phyloP scores from a whole-genome alignment of 2,888 invertebrate genomes.

The Sphecodes monilicornis region DNA sequence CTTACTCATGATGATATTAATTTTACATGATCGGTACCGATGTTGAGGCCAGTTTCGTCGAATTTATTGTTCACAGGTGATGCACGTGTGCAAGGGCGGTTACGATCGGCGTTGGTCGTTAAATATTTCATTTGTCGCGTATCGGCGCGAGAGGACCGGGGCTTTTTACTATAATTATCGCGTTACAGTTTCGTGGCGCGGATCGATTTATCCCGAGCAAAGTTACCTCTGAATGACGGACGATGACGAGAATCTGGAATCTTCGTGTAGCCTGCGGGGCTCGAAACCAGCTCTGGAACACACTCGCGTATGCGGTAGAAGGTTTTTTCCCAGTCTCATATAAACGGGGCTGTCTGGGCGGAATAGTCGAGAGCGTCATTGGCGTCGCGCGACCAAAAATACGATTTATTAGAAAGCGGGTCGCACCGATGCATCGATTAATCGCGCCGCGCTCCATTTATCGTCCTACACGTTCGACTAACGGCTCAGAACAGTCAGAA shows the following conservation, averaged over 20 bases:
- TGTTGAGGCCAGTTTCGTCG: background rate
- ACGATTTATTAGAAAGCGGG: conserved; percentile 25
- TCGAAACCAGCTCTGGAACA: conserved; percentile 65
- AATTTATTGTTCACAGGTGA: background rate
- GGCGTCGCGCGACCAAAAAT: conserved; percentile 58
- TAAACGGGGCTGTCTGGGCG: conserved; percentile 59
- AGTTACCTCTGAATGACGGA: conserved; percentile 63
- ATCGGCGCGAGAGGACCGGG: conserved; percentile 8
- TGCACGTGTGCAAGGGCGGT: background rate
- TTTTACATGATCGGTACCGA: background rate
- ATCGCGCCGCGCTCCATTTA: conserved; percentile 23
- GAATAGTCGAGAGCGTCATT: conserved; percentile 61
- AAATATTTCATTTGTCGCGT: background rate
- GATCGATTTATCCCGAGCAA: conserved; percentile 60
- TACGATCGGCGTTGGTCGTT: background rate
- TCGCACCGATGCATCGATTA: conserved; percentile 16
- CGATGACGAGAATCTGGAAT: conserved; percentile 73
- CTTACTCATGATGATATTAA: background rate
- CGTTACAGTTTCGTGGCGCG: conserved; percentile 64
- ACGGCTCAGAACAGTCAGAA: background rate
- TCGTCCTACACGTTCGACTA: background rate
- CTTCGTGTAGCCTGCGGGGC: conserved; percentile 56
- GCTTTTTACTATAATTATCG: conserved; percentile 64
- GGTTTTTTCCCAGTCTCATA: conserved; percentile 66
- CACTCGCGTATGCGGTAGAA: conserved; percentile 63